Percentiles rank a stretch among this genome's conserved stretches.
Evolutionary conservation across 2,797 vertebrate species (phyloP).

Genomic region (Buceros bicornis): DNA sequence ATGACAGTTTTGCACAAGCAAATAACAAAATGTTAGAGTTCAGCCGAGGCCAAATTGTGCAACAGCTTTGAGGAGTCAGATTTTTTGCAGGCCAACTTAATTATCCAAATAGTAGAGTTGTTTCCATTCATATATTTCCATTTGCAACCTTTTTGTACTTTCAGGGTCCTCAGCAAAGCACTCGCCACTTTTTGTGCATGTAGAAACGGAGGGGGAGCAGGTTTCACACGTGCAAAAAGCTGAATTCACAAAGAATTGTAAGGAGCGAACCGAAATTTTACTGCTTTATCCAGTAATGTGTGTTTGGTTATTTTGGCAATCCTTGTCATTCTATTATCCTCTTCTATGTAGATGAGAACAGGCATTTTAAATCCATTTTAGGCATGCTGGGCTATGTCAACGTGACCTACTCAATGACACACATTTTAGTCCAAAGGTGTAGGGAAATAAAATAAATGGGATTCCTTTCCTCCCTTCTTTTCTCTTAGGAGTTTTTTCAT

Average conservation of each 20-base stretch:
- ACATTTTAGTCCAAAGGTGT: not conserved
- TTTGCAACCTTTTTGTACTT: not conserved
- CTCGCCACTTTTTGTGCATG: rapidly evolving
- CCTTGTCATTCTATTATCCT: not conserved
- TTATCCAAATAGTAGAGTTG: not conserved
- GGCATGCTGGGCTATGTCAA: not conserved
- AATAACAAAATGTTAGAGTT: not conserved
- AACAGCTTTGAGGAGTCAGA: rapidly evolving
- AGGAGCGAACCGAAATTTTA: not conserved
- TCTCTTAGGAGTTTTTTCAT: not conserved
- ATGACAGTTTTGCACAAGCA: not conserved
- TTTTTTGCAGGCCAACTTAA: rapidly evolving
- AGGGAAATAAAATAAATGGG: not conserved
- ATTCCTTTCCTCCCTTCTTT: not conserved
- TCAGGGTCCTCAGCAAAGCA: not conserved
- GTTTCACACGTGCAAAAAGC: not conserved
- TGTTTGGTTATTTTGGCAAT: not conserved
- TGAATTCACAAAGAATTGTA: rapidly evolving
- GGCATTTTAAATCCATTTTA: not conserved
- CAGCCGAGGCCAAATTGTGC: not conserved
- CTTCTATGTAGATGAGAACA: not conserved
- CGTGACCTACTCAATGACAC: not conserved
- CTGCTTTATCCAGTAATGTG: not conserved
- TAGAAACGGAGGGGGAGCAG: not conserved
- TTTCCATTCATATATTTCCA: not conserved